phyloP scores from a whole-genome alignment of 2,113 vertebrate genomes.

The Oryctolagus cuniculus region mOryCun1.1 NC_091438.1:82162501-82163000 shows the following conservation, averaged over 20 bases:
- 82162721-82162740: no score
- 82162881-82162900: not conserved
- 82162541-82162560: slow-evolving; percentile 11
- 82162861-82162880: slow-evolving; percentile 25
- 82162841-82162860: slow-evolving; percentile 53
- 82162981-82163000: not conserved
- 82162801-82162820: no score
- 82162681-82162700: not conserved
- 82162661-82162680: not conserved
- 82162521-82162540: not conserved
- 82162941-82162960: slow-evolving; percentile 21
- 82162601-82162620: slow-evolving; percentile 47
- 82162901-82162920: not conserved
- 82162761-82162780: not conserved
- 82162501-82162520: slow-evolving; percentile 12
- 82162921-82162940: not conserved
- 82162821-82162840: not conserved
- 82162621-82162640: not conserved
- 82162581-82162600: not conserved
- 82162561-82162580: slow-evolving; percentile 2
- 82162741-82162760: no score
- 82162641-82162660: not conserved
- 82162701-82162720: not conserved
- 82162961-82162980: slow-evolving; percentile 40
- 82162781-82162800: not conserved